These are phyloP conservation scores for Babyrousa celebensis DNA, from an alignment of 2,797 vertebrate genomes.

Conservation along the genomic window DNA sequence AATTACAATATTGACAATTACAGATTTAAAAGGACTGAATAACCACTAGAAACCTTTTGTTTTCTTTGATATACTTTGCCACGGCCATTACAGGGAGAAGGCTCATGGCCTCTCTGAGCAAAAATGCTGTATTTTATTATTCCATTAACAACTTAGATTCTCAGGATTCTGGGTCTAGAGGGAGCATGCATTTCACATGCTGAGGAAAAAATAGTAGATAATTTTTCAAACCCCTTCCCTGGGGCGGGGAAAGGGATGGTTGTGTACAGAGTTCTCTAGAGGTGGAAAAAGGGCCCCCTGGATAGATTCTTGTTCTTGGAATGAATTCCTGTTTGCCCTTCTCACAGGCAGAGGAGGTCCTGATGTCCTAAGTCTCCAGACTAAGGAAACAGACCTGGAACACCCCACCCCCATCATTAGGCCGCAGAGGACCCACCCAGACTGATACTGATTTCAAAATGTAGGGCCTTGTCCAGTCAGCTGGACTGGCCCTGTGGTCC, in stretches of 20 bases:
- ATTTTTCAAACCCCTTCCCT: constrained; percentile 25
- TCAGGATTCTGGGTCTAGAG: neutral
- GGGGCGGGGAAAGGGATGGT: neutral
- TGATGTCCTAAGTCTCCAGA: neutral
- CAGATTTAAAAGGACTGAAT: constrained; percentile 37
- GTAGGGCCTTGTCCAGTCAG: neutral
- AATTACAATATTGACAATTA: constrained; percentile 72
- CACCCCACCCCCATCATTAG: neutral
- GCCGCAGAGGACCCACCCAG: neutral
- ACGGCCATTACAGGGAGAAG: neutral
- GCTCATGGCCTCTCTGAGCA: neutral
- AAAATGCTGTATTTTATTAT: constrained; percentile 66
- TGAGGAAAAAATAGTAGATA: neutral
- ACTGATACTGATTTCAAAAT: neutral
- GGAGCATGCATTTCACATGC: neutral
- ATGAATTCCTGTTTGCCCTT: neutral
- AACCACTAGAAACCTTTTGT: constrained; percentile 67
- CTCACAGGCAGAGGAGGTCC: neutral
- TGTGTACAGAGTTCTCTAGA: neutral
- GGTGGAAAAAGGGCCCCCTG: neutral
- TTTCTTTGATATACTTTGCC: constrained; percentile 53
- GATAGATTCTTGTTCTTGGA: neutral
- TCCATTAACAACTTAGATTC: constrained; percentile 44
- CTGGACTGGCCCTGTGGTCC: neutral
- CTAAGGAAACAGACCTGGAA: neutral